Evolutionary conservation across 2,113 vertebrate genomes (phyloP).

Genomic region (Osmerus mordax): DNA sequence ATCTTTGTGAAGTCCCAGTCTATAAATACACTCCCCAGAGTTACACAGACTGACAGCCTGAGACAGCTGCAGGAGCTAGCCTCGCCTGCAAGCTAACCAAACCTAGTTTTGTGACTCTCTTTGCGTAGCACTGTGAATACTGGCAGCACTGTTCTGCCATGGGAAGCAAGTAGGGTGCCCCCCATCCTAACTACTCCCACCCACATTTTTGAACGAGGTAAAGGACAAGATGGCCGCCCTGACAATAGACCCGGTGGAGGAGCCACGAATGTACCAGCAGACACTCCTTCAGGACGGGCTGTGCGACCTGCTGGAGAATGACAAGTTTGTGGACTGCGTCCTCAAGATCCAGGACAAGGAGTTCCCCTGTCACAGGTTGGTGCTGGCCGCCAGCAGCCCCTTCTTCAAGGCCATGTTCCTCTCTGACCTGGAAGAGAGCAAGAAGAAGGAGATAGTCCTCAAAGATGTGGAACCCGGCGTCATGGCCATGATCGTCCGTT

Average conservation of each 20-base stretch:
- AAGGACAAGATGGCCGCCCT: constrained; percentile 75
- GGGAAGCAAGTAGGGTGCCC: constrained; percentile 44
- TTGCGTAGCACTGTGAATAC: constrained; percentile 39
- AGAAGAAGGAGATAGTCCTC: constrained; percentile 78
- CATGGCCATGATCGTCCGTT: constrained; percentile 85
- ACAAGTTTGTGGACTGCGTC: constrained; percentile 89
- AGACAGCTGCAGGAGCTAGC: constrained; percentile 66
- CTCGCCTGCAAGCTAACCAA: constrained; percentile 14
- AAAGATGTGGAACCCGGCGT: constrained; percentile 85
- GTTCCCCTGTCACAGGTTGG: constrained; percentile 89
- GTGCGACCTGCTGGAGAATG: constrained; percentile 88
- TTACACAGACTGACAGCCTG: constrained; percentile 60
- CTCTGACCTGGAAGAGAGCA: constrained; percentile 80
- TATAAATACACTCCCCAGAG: constrained; percentile 75
- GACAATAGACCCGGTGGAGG: constrained; percentile 80
- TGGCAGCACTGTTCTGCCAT: constrained; percentile 46
- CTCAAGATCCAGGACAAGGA: constrained; percentile 83
- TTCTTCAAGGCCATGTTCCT: constrained; percentile 91
- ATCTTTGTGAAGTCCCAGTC: constrained; percentile 61
- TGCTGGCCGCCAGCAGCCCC: constrained; percentile 89
- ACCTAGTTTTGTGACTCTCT: constrained; percentile 31
- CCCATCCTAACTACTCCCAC: constrained; percentile 25
- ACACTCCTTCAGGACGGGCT: constrained; percentile 94
- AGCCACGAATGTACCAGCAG: constrained; percentile 91
- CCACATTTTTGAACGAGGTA: constrained; percentile 25